phyloP scores from a whole-genome alignment of 1,140 invertebrate genomes.

The Drosophila novamexicana region DNA sequence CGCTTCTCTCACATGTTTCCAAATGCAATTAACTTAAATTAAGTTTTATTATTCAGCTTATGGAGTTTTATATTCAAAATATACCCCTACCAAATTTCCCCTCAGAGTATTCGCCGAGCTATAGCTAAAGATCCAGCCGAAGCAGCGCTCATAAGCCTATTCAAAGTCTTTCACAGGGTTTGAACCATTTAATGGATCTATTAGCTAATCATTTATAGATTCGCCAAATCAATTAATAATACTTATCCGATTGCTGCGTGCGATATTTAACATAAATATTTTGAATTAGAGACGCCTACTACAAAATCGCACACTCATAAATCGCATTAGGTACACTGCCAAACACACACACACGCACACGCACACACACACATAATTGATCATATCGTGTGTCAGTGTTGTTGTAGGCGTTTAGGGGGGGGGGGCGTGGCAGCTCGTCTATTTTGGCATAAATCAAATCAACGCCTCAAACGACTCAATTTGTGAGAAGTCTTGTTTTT shows the following conservation, averaged over 20 bases:
- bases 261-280: conserved; percentile 11
- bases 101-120: no score
- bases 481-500: background rate
- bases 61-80: no score
- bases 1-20: no score
- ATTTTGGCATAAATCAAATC: conserved; percentile 55
- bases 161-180: no score
- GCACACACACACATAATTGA: conserved; percentile 19
- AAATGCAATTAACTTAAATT: no score
- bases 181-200: background rate
- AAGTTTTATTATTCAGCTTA: no score
- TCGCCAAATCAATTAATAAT: conserved; percentile 7
- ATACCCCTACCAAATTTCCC: no score
- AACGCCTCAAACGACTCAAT: conserved; percentile 53
- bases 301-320: conserved; percentile 38
- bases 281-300: conserved; percentile 11
- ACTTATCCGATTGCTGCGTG: background rate
- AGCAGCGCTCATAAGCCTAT: no score
- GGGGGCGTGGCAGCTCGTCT: conserved; percentile 9
- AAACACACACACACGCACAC: background rate
- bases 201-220: background rate
- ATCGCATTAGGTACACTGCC: conserved; percentile 31
- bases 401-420: no score
- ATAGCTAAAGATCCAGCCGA: no score
- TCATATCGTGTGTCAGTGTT: conserved; percentile 19